Evolutionary conservation across 2,797 vertebrate genomes (phyloP).

Genomic region (Glossophaga mutica): DNA sequence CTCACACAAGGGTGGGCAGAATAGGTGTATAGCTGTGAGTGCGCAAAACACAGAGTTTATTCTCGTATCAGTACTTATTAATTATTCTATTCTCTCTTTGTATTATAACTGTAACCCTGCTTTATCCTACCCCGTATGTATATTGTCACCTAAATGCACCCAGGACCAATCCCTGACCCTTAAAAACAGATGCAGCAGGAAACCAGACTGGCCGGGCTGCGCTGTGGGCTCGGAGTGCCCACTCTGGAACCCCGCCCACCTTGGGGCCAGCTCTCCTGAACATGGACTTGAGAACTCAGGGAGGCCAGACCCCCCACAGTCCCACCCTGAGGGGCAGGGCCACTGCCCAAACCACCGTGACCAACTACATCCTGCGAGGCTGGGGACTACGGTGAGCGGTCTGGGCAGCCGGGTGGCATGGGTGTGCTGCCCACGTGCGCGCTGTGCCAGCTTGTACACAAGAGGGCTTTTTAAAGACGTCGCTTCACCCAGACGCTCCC

Average conservation of each 20-base stretch:
- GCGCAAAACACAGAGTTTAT: not conserved
- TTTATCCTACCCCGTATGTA: not conserved
- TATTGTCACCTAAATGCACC: not conserved
- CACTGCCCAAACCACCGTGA: not conserved
- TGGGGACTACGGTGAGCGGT: accelerated
- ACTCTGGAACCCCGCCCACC: accelerated
- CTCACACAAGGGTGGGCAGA: not conserved
- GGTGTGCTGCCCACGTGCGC: accelerated
- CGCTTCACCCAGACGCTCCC: accelerated
- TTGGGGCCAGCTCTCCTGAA: not conserved
- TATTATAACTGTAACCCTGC: not conserved
- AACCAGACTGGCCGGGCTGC: not conserved
- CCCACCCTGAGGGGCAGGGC: not conserved
- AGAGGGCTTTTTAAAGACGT: not conserved
- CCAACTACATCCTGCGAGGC: accelerated
- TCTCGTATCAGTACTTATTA: not conserved
- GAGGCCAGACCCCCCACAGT: not conserved
- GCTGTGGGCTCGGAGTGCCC: not conserved
- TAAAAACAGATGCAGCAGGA: not conserved
- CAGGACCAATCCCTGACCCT: not conserved
- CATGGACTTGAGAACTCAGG: not conserved
- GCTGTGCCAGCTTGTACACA: accelerated
- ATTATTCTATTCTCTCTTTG: not conserved
- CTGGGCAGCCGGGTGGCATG: accelerated
- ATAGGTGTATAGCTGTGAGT: not conserved